A percentile compares a stretch with the other conserved stretches of the same genome.
Conservation (phyloP, 2,888 invertebrate species). For the Drosophila anomelani region DNA sequence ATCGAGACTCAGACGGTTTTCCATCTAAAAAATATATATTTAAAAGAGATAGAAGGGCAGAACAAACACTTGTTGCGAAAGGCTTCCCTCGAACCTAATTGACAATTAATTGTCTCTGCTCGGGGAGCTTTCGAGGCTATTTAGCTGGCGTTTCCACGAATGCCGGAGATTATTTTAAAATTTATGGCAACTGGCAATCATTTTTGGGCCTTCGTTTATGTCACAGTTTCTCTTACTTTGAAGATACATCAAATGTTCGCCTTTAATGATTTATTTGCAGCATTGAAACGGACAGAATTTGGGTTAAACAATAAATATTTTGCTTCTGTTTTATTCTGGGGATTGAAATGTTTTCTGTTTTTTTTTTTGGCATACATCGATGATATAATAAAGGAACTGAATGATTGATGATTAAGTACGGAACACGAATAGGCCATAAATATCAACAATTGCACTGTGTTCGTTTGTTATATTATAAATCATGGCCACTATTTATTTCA, state of each 20-base stretch:
- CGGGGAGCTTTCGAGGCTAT: slow-evolving; percentile 24
- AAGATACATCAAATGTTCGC: slow-evolving; percentile 22
- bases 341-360: slow-evolving; percentile 22
- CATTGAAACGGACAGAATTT: slow-evolving; percentile 49
- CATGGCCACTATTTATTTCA: slow-evolving; percentile 23
- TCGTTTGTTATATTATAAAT: slow-evolving; percentile 8
- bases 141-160: slow-evolving; percentile 26
- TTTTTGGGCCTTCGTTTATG: slow-evolving; percentile 36
- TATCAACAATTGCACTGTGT: background rate
- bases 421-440: slow-evolving; percentile 15
- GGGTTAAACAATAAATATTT: slow-evolving; percentile 47
- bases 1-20: slow-evolving; percentile 31
- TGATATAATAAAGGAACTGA: slow-evolving; percentile 45
- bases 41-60: slow-evolving; percentile 33
- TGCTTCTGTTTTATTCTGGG: slow-evolving; percentile 22
- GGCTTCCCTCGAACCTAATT: slow-evolving; percentile 39
- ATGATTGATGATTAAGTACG: slow-evolving; percentile 40
- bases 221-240: slow-evolving; percentile 22
- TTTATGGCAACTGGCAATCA: slow-evolving; percentile 36
- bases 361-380: slow-evolving; percentile 44
- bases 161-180: slow-evolving; percentile 29
- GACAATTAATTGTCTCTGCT: slow-evolving; percentile 47
- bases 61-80: slow-evolving; percentile 64
- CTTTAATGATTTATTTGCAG: slow-evolving; percentile 32
- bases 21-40: slow-evolving; percentile 29